Evolutionary conservation across 2,113 vertebrate species (phyloP).

Genomic region (Coturnix japonica): DNA sequence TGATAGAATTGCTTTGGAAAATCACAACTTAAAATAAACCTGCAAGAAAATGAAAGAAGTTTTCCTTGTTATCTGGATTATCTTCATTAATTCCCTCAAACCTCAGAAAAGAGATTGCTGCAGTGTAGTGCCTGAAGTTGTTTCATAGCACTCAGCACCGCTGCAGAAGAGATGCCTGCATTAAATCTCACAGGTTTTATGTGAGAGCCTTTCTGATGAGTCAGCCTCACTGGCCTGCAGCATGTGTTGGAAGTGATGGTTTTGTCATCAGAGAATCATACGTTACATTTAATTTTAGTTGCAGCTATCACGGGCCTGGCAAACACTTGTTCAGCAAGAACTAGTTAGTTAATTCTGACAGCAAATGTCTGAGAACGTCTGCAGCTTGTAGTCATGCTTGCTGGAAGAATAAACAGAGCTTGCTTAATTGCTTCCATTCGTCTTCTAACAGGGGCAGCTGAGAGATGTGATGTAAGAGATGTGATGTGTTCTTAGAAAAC

Average conservation of each 20-base stretch:
- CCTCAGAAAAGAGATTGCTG: not conserved
- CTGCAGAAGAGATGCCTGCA: not conserved
- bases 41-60: not conserved
- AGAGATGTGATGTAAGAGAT: not conserved
- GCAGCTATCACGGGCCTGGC: not conserved
- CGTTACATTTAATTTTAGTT: constrained; percentile 15
- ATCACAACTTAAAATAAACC: not conserved
- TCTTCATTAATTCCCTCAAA: not conserved
- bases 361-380: not conserved
- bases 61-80: not conserved
- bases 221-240: constrained; percentile 4
- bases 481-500: not conserved
- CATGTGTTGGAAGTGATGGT: not conserved
- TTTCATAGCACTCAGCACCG: not conserved
- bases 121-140: not conserved
- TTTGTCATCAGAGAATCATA: constrained; percentile 16
- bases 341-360: not conserved
- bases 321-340: not conserved
- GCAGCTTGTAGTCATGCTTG: not conserved
- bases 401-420: not conserved
- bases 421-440: not conserved
- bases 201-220: not conserved
- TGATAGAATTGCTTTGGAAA: not conserved
- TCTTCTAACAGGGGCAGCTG: not conserved
- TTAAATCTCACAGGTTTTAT: not conserved